Conservation (phyloP, 2,797 vertebrate genomes). For the Decapterus maruadsi region DNA sequence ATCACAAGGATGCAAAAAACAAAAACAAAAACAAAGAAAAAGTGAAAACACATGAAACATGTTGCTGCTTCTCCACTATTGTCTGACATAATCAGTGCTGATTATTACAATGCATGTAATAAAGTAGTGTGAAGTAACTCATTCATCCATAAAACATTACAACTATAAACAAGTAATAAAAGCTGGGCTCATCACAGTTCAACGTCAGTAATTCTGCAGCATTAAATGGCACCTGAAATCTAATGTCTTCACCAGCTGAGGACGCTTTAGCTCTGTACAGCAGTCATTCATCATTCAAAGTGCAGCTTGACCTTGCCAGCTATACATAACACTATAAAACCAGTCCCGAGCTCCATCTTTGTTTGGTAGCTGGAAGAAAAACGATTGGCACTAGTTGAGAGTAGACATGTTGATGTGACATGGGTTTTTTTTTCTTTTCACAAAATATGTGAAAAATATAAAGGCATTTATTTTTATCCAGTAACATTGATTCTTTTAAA, state of each 20-base stretch:
- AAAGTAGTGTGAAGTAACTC: slow-evolving; percentile 8
- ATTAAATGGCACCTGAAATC: slow-evolving; percentile 39
- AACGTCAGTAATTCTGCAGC: slow-evolving; percentile 42
- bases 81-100: slow-evolving; percentile 22
- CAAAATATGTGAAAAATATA: slow-evolving; percentile 5
- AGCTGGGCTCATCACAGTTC: slow-evolving; percentile 40
- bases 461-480: slow-evolving; percentile 26
- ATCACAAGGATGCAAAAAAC: slow-evolving; percentile 11
- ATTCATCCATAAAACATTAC: slow-evolving; percentile 23
- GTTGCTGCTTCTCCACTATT: slow-evolving; percentile 12
- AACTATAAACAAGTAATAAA: slow-evolving; percentile 20
- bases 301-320: slow-evolving; percentile 24
- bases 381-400: neutral
- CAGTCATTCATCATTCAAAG: neutral
- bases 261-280: slow-evolving; percentile 6
- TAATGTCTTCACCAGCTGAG: slow-evolving; percentile 8
- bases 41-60: slow-evolving; percentile 7
- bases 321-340: slow-evolving; percentile 10
- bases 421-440: neutral
- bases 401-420: slow-evolving; percentile 24
- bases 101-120: slow-evolving; percentile 34
- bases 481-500: slow-evolving; percentile 50
- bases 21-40: neutral
- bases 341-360: slow-evolving; percentile 4
- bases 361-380: slow-evolving; percentile 41